These are phyloP conservation scores for Martes martes DNA, from an alignment of 2,113 vertebrate species.

Conservation along the genomic window DNA sequence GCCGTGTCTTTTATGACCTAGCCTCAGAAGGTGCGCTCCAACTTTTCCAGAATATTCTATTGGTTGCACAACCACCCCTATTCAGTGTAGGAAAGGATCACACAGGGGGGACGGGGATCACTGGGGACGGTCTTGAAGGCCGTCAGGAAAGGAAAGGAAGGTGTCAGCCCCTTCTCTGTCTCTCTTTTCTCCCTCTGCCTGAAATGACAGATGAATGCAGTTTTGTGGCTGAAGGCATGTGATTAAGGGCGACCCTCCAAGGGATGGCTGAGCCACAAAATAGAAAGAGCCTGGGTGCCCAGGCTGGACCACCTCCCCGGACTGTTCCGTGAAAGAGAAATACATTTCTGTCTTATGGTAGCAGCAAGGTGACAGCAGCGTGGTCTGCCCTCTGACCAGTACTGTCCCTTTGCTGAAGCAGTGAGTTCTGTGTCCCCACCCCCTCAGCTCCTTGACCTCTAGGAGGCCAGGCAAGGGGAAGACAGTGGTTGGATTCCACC, in stretches of 20 bases:
- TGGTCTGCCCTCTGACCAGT: background rate
- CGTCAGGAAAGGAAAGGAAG: background rate
- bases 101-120: background rate
- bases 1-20: background rate
- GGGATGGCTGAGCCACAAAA: background rate
- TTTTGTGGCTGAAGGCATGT: background rate
- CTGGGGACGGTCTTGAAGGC: background rate
- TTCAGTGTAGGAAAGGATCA: background rate
- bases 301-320: background rate
- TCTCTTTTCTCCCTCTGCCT: background rate
- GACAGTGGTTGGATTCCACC: too few species aligned
- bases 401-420: background rate
- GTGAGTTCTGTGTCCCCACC: background rate
- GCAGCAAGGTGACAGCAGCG: background rate
- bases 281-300: background rate
- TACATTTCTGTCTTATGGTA: background rate
- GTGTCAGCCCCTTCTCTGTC: background rate
- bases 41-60: background rate
- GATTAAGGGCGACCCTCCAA: background rate
- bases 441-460: background rate
- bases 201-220: background rate
- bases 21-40: background rate
- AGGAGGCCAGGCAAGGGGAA: background rate
- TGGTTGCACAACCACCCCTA: background rate
- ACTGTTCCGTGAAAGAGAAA: background rate